phyloP scores from a whole-genome alignment of 2,113 vertebrate species.

The Oryzias celebensis region DNA sequence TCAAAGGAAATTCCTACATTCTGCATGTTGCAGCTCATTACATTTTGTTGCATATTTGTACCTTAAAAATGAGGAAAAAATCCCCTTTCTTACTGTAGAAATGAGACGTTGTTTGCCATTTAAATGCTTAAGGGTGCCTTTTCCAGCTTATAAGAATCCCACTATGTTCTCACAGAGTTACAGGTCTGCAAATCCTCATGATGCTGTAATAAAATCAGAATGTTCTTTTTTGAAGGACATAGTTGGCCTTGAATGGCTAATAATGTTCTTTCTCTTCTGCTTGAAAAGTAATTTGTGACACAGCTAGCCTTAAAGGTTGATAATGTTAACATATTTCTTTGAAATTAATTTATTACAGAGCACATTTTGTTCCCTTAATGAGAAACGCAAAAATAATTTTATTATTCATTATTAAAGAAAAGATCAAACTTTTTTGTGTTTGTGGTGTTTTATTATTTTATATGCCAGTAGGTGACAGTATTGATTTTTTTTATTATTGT shows the following conservation, averaged over 20 bases:
- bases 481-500: too few relatives aligned
- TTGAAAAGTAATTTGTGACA: conserved; percentile 84
- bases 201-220: conserved; percentile 38
- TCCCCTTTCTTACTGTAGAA: not conserved
- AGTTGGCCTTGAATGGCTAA: conserved; percentile 34
- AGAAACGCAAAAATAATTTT: conserved; percentile 82
- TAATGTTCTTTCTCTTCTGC: conserved; percentile 62
- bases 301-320: conserved; percentile 94
- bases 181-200: conserved; percentile 36
- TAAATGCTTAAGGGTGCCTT: conserved; percentile 78
- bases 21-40: too few relatives aligned
- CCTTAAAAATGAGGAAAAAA: too few relatives aligned
- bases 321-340: conserved; percentile 82
- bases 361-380: conserved; percentile 85
- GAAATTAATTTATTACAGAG: conserved; percentile 93
- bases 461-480: not conserved
- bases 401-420: conserved; percentile 86
- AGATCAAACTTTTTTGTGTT: conserved; percentile 28
- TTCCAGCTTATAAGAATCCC: conserved; percentile 71
- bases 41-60: too few relatives aligned
- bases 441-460: conserved; percentile 18
- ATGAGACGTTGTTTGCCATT: conserved; percentile 33
- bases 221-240: conserved; percentile 39
- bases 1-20: too few relatives aligned
- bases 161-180: conserved; percentile 17